Evolutionary conservation across 2,888 invertebrate species (phyloP).

Genomic region (Acanthopleura granulata): DNA sequence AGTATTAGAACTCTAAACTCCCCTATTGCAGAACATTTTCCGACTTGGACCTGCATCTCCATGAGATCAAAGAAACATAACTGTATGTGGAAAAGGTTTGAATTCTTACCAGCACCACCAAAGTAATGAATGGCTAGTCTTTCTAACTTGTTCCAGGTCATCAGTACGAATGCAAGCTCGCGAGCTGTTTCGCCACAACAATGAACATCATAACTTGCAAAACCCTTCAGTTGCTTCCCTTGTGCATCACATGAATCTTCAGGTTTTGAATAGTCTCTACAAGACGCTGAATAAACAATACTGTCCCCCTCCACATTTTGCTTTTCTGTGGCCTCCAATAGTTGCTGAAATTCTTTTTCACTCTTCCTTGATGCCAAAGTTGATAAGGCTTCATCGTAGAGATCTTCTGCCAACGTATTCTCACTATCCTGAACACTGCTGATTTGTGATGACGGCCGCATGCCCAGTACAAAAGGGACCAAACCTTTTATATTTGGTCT

Average conservation of each 20-base stretch:
- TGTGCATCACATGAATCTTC: neutral
- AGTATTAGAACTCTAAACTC: no score
- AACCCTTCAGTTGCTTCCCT: neutral
- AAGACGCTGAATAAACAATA: neutral
- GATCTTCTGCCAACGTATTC: neutral
- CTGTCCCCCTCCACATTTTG: neutral
- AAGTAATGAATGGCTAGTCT: slow-evolving; percentile 14
- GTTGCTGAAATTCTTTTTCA: neutral
- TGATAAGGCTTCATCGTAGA: neutral
- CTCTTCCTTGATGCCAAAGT: neutral
- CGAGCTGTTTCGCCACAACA: slow-evolving; percentile 5
- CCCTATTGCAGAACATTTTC: no score
- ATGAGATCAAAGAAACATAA: no score
- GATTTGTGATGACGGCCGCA: neutral
- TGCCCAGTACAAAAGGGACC: neutral
- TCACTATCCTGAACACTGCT: neutral
- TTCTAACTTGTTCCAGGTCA: neutral
- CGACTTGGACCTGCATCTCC: no score
- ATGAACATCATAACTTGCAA: neutral
- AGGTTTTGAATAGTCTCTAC: neutral
- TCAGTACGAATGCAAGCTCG: neutral
- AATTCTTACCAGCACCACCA: neutral
- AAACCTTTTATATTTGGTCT: neutral
- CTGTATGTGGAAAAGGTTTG: no score
- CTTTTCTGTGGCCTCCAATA: neutral